Percentiles rank a stretch among this genome's conserved stretches.
These are phyloP conservation scores for Montipora sp. DNA, from an alignment of 64 coral and sea anemone species.

Conservation along the genomic window DNA sequence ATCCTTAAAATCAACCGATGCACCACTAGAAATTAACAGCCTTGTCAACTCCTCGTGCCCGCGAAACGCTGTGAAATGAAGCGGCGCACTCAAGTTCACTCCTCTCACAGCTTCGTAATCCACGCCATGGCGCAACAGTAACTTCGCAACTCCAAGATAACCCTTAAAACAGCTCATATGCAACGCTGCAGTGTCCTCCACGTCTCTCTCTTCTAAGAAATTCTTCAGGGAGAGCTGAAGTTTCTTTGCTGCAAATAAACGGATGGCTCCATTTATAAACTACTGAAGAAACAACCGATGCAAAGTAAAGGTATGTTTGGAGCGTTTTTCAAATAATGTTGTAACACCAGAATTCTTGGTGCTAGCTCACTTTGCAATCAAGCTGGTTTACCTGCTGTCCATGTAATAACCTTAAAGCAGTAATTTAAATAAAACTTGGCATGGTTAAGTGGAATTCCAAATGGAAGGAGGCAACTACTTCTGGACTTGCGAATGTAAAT, in stretches of 20 bases:
- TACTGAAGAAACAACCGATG: too few relatives aligned
- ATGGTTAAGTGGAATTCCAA: too few relatives aligned
- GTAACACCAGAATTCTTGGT: too few relatives aligned
- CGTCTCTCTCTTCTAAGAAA: slow-evolving; percentile 38
- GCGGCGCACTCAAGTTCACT: not conserved
- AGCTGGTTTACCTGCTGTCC: too few relatives aligned
- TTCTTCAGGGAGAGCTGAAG: not conserved
- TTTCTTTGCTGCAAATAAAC: slow-evolving; percentile 18
- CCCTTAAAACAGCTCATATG: slow-evolving; percentile 31
- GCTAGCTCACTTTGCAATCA: too few relatives aligned
- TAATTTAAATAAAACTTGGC: too few relatives aligned
- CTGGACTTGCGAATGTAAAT: too few relatives aligned
- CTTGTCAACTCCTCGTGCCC: slow-evolving; percentile 29
- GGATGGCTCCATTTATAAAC: too few relatives aligned
- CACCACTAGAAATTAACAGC: slow-evolving; percentile 34
- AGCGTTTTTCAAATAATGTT: too few relatives aligned
- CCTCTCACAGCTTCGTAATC: slow-evolving; percentile 9
- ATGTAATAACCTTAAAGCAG: too few relatives aligned
- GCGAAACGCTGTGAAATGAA: slow-evolving; percentile 8
- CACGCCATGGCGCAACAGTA: slow-evolving; percentile 40
- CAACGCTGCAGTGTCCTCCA: slow-evolving; percentile 32
- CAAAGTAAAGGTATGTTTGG: too few relatives aligned
- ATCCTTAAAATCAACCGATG: slow-evolving; percentile 14
- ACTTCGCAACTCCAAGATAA: not conserved
- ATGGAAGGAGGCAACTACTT: too few relatives aligned